Evolutionary conservation across 2,797 vertebrate species (phyloP).

Genomic region (Leptoclinus maculatus): DNA sequence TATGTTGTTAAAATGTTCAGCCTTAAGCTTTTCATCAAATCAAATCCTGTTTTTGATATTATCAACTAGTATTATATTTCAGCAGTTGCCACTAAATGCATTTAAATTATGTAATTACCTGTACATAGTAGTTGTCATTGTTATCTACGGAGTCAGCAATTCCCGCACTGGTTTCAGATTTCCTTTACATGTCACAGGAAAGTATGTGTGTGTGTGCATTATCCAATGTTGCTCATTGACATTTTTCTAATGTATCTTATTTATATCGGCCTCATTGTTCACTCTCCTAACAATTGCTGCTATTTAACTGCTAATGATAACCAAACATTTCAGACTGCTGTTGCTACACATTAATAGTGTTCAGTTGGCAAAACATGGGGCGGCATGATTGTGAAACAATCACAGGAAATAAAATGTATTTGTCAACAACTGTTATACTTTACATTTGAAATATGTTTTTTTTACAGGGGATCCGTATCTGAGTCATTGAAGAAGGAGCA

Average conservation of each 20-base stretch:
- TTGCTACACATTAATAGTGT: neutral
- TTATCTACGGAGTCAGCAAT: neutral
- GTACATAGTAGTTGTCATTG: neutral
- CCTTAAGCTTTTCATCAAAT: neutral
- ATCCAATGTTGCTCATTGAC: neutral
- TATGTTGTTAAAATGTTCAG: neutral
- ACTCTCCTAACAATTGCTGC: neutral
- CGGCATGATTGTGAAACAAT: neutral
- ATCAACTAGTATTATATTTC: neutral
- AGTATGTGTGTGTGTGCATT: neutral
- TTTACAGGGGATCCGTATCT: neutral
- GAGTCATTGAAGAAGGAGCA: neutral
- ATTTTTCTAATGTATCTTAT: neutral
- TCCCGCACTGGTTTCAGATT: neutral
- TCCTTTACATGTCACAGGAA: neutral
- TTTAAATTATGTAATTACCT: neutral
- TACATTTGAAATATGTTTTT: neutral
- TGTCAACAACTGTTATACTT: neutral
- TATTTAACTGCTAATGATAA: neutral
- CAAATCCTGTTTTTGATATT: neutral
- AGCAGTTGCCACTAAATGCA: neutral
- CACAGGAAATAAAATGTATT: neutral
- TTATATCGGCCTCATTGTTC: neutral
- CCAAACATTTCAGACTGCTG: neutral
- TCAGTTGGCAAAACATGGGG: neutral